Base-by-base conservation (phyloP, 1,140 invertebrate genomes). In the Drosophila nasuta region DNA sequence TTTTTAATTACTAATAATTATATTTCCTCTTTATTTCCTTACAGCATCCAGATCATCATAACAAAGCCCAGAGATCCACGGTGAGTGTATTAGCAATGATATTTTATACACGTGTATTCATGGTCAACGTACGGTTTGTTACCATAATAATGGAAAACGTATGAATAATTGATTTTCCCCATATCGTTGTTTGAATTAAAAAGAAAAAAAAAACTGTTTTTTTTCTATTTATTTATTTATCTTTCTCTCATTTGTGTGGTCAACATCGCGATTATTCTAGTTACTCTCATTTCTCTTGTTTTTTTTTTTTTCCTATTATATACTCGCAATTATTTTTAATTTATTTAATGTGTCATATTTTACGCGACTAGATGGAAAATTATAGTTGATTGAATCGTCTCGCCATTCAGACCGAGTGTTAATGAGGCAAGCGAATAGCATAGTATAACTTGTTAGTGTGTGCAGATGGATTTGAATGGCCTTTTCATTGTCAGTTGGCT, bases 161-260 rank as follows among this genome's bases (percentile, higher is more conserved):
- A 41, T 49, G 13, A 15, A 28, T 77, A 87, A 87, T 87, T 82
- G 72, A 83, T 82, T 88, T 88, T 72, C 76, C 77, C 79, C 69
- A 46, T 54, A 17, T 20, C 25, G 52, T 49, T 52, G 41, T n/a
- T 30, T 20, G 51, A 41, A 62, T 25, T 70, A 43, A 58, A 70
- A 75, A 71, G 43, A 33, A 33, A 33, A 33, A 38, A 38, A 38
- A n/a, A n/a, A n/a, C n/a, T n/a, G n/a, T 41, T 20, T 59, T 73
- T 20, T 20, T 20, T 20, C 17, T 20, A 20, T 20, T 52, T 56
- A 30, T 20, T 52, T 56, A 30, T 35, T 71, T 43, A 56, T 49
- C 45, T 63, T 54, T 59, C 63, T 56, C n/a, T 33, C 33, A 62
- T 68, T 77, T 73, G 33, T 54, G 51, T 64, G 17, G 33, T 45